A percentile compares a stretch with the other conserved stretches of the same genome.
These are phyloP conservation scores for Heliangelus exortis DNA, from an alignment of 2,797 vertebrate genomes.

Conservation along the genomic window DNA sequence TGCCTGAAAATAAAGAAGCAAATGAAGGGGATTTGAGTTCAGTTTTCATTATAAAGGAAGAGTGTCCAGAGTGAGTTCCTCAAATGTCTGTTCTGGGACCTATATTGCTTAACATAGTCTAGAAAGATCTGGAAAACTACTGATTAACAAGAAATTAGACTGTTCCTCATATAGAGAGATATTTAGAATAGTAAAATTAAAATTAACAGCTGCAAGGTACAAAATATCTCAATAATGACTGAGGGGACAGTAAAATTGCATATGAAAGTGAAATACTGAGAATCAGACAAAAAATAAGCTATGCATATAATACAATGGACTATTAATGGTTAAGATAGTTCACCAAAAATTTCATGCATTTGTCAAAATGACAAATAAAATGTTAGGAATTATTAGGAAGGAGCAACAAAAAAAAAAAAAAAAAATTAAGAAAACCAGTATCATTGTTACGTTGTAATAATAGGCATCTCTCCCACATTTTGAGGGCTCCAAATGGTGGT, in stretches of 20 bases:
- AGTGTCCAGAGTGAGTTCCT: neutral
- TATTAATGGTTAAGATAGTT: neutral
- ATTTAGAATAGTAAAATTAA: neutral
- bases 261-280: neutral
- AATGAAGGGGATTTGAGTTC: neutral
- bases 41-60: neutral
- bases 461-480: neutral
- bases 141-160: neutral
- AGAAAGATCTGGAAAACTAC: neutral
- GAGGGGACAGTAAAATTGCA: neutral
- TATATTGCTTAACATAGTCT: neutral
- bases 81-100: neutral
- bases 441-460: neutral
- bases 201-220: neutral
- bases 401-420: neutral
- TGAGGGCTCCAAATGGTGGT: neutral
- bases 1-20: neutral
- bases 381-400: neutral
- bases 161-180: neutral
- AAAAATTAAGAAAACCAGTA: neutral
- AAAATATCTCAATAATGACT: neutral
- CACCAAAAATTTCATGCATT: slow-evolving; percentile 9
- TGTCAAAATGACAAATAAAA: slow-evolving; percentile 1
- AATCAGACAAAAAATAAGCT: neutral
- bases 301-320: neutral